Base-by-base conservation (phyloP, 2,888 invertebrate species). In the Eueremaeus valkanovi region DNA sequence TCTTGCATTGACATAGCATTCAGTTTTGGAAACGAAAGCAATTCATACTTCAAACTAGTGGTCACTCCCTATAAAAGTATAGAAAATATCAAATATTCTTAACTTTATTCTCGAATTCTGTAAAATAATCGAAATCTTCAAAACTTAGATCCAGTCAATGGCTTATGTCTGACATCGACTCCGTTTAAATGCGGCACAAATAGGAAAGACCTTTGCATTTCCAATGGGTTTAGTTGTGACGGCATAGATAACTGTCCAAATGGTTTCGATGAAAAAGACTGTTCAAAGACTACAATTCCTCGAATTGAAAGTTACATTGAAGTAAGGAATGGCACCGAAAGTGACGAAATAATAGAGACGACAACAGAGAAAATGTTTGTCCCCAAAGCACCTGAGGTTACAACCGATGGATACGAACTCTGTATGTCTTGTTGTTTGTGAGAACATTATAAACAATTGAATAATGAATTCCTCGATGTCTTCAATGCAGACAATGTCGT, bases 21-120 rank as follows among this genome's bases (percentile, higher is more conserved):
- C 18, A 61, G 31, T 61, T 29, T 21, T 1, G 9, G 8, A 16
- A 3, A 29, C 2, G 18, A 61, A 8, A 21, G 18, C 31, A 16
- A 2, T 21, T 31, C 21, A 11, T 18, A 18, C n/a, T 61, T 61
- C 33, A 29, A 31, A 31, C 9, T 61, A 31, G 29, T 61, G 61
- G 31, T 61, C 29, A 61, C 61, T 33, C 61, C 61, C 21, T 61
- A 31, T 33, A 21, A 61, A 31, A 61, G 61, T 61, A 61, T 5
- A 11, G 9, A 29, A 24, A 58, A 6, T 21, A 51, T 6, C 18
- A 6, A 51, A 51, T 9, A 51, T 18, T 51, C 51, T n/a, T n/a
- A n/a, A n/a, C n/a, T n/a, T n/a, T 18, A 51, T 6, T 51, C 18
- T n/a, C 51, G 5, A 58, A 11, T 27, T 27, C 9, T 24, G 5